Percentiles rank a stretch among this genome's conserved stretches.
phyloP scores from a whole-genome alignment of 1,140 invertebrate genomes.

The Berghia stephanieae region DNA sequence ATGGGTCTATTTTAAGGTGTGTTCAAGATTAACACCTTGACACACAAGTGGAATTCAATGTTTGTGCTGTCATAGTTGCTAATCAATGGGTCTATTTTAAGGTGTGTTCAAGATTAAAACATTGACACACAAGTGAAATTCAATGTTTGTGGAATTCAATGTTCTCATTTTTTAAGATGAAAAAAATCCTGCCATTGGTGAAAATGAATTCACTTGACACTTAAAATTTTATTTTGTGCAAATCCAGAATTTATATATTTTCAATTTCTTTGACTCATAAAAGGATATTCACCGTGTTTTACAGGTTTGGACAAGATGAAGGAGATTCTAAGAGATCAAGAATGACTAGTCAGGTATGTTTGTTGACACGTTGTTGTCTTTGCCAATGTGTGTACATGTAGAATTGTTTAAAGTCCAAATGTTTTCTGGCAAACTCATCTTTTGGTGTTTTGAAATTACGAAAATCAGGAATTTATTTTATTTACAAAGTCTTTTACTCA shows the following conservation, averaged over 20 bases:
- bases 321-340: conserved; percentile 46
- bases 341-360: conserved; percentile 42
- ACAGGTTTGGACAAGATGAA: conserved; percentile 43
- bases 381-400: background rate
- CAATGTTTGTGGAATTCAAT: no score
- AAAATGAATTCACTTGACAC: no score
- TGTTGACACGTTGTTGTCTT: background rate
- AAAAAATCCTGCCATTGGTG: no score
- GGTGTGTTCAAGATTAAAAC: no score
- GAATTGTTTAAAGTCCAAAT: background rate
- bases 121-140: no score
- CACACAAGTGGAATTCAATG: no score
- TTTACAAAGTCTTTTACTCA: background rate
- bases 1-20: no score
- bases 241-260: background rate
- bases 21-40: no score
- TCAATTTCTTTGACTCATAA: background rate
- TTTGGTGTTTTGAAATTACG: background rate
- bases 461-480: background rate
- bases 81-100: no score
- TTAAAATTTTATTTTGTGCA: no score
- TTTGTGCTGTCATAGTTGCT: no score
- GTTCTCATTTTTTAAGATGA: no score
- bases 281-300: background rate
- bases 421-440: background rate